phyloP scores from a whole-genome alignment of 92 coral and sea anemone species.

The Muricea muricata region DNA sequence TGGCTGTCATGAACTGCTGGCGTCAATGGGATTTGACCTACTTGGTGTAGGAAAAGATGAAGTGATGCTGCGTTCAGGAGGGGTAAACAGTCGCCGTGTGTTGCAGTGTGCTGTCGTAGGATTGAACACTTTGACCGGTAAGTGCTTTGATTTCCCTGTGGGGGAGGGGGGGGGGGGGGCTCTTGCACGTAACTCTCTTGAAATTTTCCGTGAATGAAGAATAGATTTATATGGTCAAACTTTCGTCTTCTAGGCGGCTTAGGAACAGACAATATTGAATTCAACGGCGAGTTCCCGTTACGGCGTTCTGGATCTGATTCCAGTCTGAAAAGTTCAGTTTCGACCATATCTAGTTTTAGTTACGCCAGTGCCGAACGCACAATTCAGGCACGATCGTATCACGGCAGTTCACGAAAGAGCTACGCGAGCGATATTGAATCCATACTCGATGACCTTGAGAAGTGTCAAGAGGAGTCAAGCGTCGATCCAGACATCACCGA shows the following conservation, averaged over 20 bases:
- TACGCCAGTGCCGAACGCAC: constrained; percentile 45
- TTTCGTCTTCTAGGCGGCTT: constrained; percentile 23
- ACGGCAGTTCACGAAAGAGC: constrained; percentile 41
- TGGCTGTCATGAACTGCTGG: constrained; percentile 98
- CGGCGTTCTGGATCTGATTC: constrained; percentile 31
- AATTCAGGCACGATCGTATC: constrained; percentile 30
- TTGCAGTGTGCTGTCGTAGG: constrained; percentile 93
- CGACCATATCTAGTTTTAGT: constrained; percentile 40
- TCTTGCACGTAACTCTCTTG: too few relatives aligned
- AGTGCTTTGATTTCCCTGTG: neutral
- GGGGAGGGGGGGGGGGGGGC: too few relatives aligned
- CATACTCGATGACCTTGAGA: constrained; percentile 36
- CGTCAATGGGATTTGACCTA: constrained; percentile 95
- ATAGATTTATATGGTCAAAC: too few relatives aligned
- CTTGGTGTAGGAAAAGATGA: constrained; percentile 98
- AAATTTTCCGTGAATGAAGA: too few relatives aligned
- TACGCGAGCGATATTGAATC: constrained; percentile 40
- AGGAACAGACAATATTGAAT: constrained; percentile 30
- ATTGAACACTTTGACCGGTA: constrained; percentile 87
- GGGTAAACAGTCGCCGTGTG: constrained; percentile 92
- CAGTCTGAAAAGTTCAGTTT: constrained; percentile 38
- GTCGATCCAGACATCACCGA: constrained; percentile 38
- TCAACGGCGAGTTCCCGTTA: constrained; percentile 30
- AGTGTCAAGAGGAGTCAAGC: constrained; percentile 38
- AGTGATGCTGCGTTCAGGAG: constrained; percentile 96